Percentiles rank a stretch among this genome's conserved stretches.
Evolutionary conservation across 2,888 invertebrate genomes (phyloP).

Genomic region (Scaptomyza cyrtandrae): DNA sequence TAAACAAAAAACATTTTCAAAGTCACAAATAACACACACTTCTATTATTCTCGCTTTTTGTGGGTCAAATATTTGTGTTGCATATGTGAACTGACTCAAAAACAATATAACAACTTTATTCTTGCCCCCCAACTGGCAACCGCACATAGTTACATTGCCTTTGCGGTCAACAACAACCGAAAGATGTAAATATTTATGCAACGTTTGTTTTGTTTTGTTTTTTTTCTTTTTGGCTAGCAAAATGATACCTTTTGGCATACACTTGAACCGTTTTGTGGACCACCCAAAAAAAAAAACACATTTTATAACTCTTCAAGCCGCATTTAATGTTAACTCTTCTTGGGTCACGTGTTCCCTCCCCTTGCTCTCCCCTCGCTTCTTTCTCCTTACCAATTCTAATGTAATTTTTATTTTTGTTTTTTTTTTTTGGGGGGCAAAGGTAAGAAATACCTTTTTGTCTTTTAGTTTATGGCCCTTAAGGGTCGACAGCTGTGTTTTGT

Average conservation of each 20-base stretch:
- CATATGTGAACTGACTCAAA: conserved; percentile 13
- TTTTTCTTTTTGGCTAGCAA: conserved; percentile 5
- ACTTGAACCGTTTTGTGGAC: conserved; percentile 60
- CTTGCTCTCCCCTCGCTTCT: conserved; percentile 13
- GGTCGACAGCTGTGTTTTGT: conserved; percentile 81
- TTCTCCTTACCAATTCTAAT: conserved; percentile 49
- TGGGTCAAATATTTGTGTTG: conserved; percentile 30
- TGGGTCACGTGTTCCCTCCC: conserved; percentile 35
- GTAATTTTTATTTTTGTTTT: conserved; percentile 37
- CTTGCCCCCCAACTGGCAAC: conserved; percentile 20
- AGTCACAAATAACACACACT: conserved; percentile 7
- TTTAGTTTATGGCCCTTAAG: conserved; percentile 74
- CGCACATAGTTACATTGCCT: conserved; percentile 51
- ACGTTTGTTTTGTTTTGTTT: conserved; percentile 21
- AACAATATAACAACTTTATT: conserved; percentile 23
- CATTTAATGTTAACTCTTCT: conserved; percentile 43
- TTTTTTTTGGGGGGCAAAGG: conserved; percentile 39
- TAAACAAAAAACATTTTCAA: background rate
- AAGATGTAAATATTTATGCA: conserved; percentile 53
- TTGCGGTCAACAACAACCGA: conserved; percentile 33
- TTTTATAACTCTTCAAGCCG: conserved; percentile 42
- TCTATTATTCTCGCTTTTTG: background rate
- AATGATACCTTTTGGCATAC: conserved; percentile 58
- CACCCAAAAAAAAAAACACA: conserved; percentile 57
- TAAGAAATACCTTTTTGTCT: conserved; percentile 73